Evolutionary conservation across 2,113 vertebrate species (phyloP).

Genomic region (Gobius niger): DNA sequence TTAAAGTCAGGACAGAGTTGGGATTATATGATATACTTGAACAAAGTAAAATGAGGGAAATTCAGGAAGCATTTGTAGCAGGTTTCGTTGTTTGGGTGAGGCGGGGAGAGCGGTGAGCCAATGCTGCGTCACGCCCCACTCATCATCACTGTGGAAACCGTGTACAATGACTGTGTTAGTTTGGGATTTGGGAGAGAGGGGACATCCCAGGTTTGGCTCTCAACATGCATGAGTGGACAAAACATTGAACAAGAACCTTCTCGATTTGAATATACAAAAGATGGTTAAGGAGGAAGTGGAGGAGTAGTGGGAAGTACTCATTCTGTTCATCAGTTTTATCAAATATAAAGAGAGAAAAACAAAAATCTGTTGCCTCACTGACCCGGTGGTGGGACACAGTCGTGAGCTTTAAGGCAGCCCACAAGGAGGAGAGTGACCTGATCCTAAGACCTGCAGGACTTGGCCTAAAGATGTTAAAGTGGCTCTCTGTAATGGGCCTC

Average conservation of each 20-base stretch:
- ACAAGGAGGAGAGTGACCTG: too few relatives aligned
- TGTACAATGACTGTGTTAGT: conserved; percentile 4
- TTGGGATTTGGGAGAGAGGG: conserved; percentile 15
- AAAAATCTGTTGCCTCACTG: too few relatives aligned
- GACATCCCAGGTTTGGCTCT: conserved; percentile 36
- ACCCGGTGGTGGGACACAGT: too few relatives aligned
- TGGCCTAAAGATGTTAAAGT: too few relatives aligned
- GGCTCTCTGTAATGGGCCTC: too few relatives aligned
- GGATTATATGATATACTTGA: background rate
- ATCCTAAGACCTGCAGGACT: too few relatives aligned
- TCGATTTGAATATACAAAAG: background rate
- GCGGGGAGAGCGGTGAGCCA: conserved; percentile 57
- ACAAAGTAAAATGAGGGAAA: conserved; percentile 11
- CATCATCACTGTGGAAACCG: conserved; percentile 57
- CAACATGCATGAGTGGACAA: background rate
- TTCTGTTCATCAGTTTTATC: too few relatives aligned
- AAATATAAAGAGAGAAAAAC: too few relatives aligned
- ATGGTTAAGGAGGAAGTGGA: too few relatives aligned
- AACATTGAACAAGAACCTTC: background rate
- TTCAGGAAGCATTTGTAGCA: conserved; percentile 47
- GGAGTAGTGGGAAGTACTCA: too few relatives aligned
- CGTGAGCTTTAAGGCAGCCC: too few relatives aligned
- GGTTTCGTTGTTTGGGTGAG: conserved; percentile 58
- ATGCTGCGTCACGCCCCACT: conserved; percentile 55
- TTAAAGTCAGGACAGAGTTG: too few relatives aligned